These are phyloP conservation scores for Percopsis transmontana DNA, from an alignment of 2,113 vertebrate species.

Conservation along the genomic window DNA sequence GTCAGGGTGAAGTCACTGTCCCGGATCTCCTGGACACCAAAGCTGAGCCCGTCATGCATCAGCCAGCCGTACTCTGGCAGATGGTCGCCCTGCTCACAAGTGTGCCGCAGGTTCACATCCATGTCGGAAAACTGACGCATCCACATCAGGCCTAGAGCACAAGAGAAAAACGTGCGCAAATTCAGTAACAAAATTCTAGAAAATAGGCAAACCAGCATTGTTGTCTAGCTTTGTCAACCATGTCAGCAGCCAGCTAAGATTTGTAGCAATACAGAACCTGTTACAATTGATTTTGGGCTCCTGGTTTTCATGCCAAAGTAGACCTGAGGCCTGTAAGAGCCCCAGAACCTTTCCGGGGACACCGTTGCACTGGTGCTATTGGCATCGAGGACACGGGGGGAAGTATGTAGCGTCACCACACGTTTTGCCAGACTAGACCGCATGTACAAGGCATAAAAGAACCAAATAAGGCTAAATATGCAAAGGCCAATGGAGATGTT, in stretches of 20 bases:
- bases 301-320: constrained; percentile 97
- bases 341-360: constrained; percentile 86
- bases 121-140: constrained; percentile 81
- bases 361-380: constrained; percentile 79
- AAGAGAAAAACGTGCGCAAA: neutral
- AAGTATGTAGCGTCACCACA: constrained; percentile 81
- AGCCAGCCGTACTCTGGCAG: constrained; percentile 89
- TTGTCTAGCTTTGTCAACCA: neutral
- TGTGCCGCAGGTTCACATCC: constrained; percentile 84
- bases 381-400: constrained; percentile 73
- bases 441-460: constrained; percentile 78
- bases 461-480: constrained; percentile 80
- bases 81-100: constrained; percentile 87
- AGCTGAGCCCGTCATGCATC: constrained; percentile 88
- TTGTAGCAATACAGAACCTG: constrained; percentile 71
- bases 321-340: constrained; percentile 91
- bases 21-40: constrained; percentile 88
- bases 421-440: constrained; percentile 77
- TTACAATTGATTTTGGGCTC: constrained; percentile 83
- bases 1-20: constrained; percentile 83
- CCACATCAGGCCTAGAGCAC: constrained; percentile 91
- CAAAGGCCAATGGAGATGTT: constrained; percentile 83
- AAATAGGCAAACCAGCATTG: neutral
- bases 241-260: neutral
- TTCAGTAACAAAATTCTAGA: neutral